A percentile compares a stretch with the other conserved stretches of the same genome.
phyloP scores from a whole-genome alignment of 1,140 invertebrate species.

The Anastrepha obliqua region DNA sequence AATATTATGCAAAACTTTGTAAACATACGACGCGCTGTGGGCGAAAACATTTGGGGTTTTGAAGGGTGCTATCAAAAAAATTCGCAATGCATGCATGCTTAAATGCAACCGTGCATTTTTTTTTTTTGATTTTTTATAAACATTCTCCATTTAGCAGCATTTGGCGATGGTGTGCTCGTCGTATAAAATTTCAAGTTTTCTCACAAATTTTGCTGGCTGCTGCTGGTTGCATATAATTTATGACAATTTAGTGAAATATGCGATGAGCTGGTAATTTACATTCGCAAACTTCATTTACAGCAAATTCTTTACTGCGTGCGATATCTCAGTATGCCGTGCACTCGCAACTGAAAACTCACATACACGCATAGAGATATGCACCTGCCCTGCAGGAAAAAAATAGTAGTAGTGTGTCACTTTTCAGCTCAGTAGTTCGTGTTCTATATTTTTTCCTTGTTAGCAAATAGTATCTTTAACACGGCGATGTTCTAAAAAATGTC shows the following conservation, averaged over 20 bases:
- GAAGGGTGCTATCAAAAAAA: background rate
- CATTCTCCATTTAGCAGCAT: constrained; percentile 14
- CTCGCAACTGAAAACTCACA: background rate
- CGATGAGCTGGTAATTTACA: constrained; percentile 53
- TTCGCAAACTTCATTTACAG: constrained; percentile 51
- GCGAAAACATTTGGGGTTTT: background rate
- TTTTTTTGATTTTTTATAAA: background rate
- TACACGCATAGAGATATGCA: background rate
- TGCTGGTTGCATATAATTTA: constrained; percentile 4
- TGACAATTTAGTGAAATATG: constrained; percentile 52
- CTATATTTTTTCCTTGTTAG: too few relatives aligned
- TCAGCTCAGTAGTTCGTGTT: too few relatives aligned
- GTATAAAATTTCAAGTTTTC: constrained; percentile 28
- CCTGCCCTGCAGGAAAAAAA: background rate
- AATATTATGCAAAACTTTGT: constrained; percentile 7
- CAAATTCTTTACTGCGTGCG: background rate
- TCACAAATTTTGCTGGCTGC: constrained; percentile 32
- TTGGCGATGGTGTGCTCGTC: background rate
- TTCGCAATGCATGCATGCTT: background rate
- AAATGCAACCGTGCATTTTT: background rate
- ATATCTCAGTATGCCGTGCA: background rate
- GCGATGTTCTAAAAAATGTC: too few relatives aligned
- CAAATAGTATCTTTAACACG: too few relatives aligned
- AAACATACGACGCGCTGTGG: background rate
- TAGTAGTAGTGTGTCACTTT: too few relatives aligned